Percentiles rank a stretch among this genome's conserved stretches.
Evolutionary conservation across 2,888 invertebrate species (phyloP).

Genomic region (Nowickia ferox): DNA sequence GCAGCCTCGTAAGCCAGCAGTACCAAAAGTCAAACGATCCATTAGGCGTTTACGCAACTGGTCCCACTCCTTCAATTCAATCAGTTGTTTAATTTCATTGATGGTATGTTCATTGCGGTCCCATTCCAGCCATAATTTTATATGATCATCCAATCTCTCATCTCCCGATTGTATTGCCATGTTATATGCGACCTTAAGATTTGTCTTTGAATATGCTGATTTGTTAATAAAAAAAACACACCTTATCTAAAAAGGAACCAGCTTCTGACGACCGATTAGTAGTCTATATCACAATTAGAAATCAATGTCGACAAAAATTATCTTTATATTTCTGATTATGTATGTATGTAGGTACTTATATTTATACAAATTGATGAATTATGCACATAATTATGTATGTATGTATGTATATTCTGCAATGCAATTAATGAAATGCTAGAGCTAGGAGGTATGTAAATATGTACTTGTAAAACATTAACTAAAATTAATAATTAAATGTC

Average conservation of each 20-base stretch:
- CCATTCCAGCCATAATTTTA: constrained; percentile 89
- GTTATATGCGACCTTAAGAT: neutral
- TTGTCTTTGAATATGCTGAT: neutral
- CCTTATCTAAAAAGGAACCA: constrained; percentile 58
- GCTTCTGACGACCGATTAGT: constrained; percentile 29
- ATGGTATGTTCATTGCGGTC: constrained; percentile 89
- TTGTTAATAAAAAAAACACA: constrained; percentile 8
- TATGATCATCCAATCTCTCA: constrained; percentile 86
- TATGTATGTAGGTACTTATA: neutral
- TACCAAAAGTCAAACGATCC: constrained; percentile 92
- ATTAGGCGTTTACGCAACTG: constrained; percentile 86
- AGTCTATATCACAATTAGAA: constrained; percentile 4
- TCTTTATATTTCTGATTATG: neutral
- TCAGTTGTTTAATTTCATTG: constrained; percentile 86
- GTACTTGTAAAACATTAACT: no score
- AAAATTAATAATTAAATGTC: no score
- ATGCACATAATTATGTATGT: neutral
- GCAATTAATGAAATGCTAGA: neutral
- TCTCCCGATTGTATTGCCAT: constrained; percentile 74
- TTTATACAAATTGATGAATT: neutral
- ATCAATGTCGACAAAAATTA: constrained; percentile 16
- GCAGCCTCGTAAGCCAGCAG: constrained; percentile 94
- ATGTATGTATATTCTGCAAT: neutral
- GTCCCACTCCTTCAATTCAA: constrained; percentile 84
- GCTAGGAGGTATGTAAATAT: no score